These are phyloP conservation scores for Cossypha dichroa DNA, from an alignment of 2,797 vertebrate species.

Conservation along the genomic window DNA sequence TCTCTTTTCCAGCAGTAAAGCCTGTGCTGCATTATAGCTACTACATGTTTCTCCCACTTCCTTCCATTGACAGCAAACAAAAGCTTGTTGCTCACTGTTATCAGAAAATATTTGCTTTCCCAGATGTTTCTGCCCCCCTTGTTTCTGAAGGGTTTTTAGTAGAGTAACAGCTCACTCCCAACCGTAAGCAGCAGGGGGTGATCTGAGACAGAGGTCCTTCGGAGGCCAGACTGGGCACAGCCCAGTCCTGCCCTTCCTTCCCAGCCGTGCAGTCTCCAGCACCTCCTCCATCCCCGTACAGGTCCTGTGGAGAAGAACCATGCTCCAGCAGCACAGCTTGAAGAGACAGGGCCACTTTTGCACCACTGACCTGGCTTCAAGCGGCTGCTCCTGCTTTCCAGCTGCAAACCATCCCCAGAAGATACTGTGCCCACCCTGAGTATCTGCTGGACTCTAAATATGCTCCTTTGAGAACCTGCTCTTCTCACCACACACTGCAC, in stretches of 20 bases:
- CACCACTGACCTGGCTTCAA: neutral
- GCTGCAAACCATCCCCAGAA: neutral
- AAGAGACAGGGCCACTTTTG: rapidly evolving
- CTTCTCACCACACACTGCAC: neutral
- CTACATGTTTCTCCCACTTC: conserved; percentile 11
- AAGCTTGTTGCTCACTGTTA: neutral
- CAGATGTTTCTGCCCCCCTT: neutral
- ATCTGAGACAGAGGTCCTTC: neutral
- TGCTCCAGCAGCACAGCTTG: neutral
- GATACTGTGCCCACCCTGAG: neutral
- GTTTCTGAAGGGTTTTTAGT: neutral
- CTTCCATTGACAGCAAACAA: conserved; percentile 46
- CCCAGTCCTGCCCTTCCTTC: rapidly evolving
- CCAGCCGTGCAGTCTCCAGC: neutral
- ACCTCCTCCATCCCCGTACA: neutral
- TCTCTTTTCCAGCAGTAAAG: neutral
- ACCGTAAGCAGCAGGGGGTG: neutral
- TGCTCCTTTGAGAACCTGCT: neutral
- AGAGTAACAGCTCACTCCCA: neutral
- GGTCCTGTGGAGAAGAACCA: rapidly evolving
- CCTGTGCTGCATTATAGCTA: neutral
- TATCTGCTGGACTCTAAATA: neutral
- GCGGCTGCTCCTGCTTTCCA: neutral
- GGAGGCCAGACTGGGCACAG: rapidly evolving
- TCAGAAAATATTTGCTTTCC: neutral